Evolutionary conservation across 2,888 invertebrate genomes (phyloP), one percentile per base, ranked within the genome.

Genomic region (Tetrapedia diversipes): DNA sequence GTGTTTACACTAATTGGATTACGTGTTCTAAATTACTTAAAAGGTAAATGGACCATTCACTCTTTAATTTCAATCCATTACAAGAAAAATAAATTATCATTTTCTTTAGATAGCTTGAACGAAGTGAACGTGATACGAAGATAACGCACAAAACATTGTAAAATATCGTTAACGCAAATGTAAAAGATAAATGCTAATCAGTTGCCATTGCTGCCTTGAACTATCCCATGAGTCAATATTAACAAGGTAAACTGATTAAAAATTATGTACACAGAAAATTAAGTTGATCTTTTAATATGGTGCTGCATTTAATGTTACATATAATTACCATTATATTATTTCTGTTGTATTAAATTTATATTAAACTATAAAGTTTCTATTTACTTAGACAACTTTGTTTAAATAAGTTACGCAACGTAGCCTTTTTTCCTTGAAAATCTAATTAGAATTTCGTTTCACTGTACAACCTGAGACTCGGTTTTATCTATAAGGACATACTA

Each of bases 401-500:
- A n/a, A n/a, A n/a, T n/a, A n/a, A n/a, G n/a, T n/a, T n/a, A n/a
- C n/a, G n/a, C n/a, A n/a, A n/a, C n/a, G n/a, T n/a, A n/a, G n/a
- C n/a, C n/a, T 51, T n/a, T n/a, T n/a, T 51, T 24, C 10, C 16
- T 7, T 27, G 19, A 4, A 27, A 51, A n/a, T n/a, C 3, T 16
- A n/a, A 8, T n/a, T 16, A 8, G 22, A 47, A 14, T 47, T 47
- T 24, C n/a, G 11, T 19, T 47, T 56, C 34, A 19, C 19, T 34
- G 4, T 16, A 37, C 14, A 16, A 29, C 22, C 3, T n/a, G 29
- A 51, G 16, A 1, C 32, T 47, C 34, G 19, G 37, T 6, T 56
- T 11, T 54, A 34, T 51, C 41, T 57, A 39, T 53, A 74, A 74
- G 74, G 61, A 63, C 57, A 67, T 57, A 43, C 39, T 34, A 24